These are phyloP conservation scores for zebrafish (Danio rerio) DNA, from an alignment of 2,113 vertebrate genomes.

Conservation along the genomic window DNA sequence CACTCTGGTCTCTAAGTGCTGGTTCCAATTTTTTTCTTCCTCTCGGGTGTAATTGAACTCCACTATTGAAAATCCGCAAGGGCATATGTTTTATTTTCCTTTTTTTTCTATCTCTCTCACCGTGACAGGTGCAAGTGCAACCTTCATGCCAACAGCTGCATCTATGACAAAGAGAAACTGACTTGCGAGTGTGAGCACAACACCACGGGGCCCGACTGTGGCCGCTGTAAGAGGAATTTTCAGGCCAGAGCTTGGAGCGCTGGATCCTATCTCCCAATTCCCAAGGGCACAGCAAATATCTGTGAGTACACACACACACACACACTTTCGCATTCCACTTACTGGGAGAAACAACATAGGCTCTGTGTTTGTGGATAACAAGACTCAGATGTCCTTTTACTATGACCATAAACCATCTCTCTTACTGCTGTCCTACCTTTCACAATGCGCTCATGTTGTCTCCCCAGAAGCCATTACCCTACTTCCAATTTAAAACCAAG, in stretches of 20 bases:
- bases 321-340: slow-evolving; percentile 21
- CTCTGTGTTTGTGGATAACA: slow-evolving; percentile 28
- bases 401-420: slow-evolving; percentile 39
- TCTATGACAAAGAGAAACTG: slow-evolving; percentile 93
- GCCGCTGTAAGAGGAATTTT: slow-evolving; percentile 96
- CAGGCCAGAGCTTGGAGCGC: slow-evolving; percentile 95
- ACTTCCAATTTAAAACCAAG: slow-evolving; percentile 26
- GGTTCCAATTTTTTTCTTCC: slow-evolving; percentile 43
- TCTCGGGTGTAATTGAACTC: slow-evolving; percentile 39
- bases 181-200: slow-evolving; percentile 98
- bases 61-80: slow-evolving; percentile 37
- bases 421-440: slow-evolving; percentile 42
- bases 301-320: slow-evolving; percentile 84
- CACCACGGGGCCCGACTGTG: slow-evolving; percentile 97
- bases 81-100: slow-evolving; percentile 52
- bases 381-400: slow-evolving; percentile 23
- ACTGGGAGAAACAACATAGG: slow-evolving; percentile 5
- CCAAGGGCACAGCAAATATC: slow-evolving; percentile 98
- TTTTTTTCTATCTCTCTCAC: slow-evolving; percentile 40
- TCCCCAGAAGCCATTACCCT: slow-evolving; percentile 35
- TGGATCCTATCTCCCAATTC: slow-evolving; percentile 97
- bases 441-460: slow-evolving; percentile 32
- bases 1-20: slow-evolving; percentile 59
- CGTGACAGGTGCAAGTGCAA: slow-evolving; percentile 95
- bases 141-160: slow-evolving; percentile 96